Base-by-base conservation (phyloP, 2,888 invertebrate species). In the Galerucella pusilla region DNA sequence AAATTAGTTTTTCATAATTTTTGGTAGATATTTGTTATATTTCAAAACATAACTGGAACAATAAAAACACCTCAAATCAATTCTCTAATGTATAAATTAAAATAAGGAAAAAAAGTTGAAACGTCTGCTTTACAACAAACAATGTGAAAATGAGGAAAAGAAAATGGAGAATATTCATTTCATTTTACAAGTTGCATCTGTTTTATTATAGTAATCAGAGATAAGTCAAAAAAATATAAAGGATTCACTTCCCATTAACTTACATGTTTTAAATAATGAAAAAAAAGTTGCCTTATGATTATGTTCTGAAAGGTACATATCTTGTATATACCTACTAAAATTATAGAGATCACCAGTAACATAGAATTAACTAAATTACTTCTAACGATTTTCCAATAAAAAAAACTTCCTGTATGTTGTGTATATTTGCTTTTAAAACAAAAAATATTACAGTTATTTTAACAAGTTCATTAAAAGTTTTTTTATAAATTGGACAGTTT, bases 401-500 rank as follows among this genome's bases (percentile, higher is more conserved):
- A 16, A 74, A 75, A 66, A 71, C 70, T 75, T 76, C 76, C 78
- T 77, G 76, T 79, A 77, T 52, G 72, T 71, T 70, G 5, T 35
- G 7, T 63, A 71, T 16, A 45, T 63, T 71, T 71, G 65, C 28
- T 54, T 68, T 42, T 69, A 71, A 73, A 75, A 71, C 69, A 73
- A 60, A 20, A 28, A 11, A 14, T 46, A 67, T 66, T 68, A 71
- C 70, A 73, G 74, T 78, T 74, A 72, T 63, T 7, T 63, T 45
- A 59, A 68, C 63, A 71, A 78, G 79, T 77, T 81, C 77, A 79
- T 76, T n/a, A n/a, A n/a, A n/a, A n/a, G n/a, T n/a, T n/a, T n/a
- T n/a, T n/a, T n/a, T n/a, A n/a, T n/a, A n/a, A n/a, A n/a, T n/a
- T n/a, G n/a, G n/a, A 4, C 6, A 35, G 6, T 7, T 35, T 35